Evolutionary conservation across 2,797 vertebrate species (phyloP).

Genomic region (Artibeus jamaicensis): DNA sequence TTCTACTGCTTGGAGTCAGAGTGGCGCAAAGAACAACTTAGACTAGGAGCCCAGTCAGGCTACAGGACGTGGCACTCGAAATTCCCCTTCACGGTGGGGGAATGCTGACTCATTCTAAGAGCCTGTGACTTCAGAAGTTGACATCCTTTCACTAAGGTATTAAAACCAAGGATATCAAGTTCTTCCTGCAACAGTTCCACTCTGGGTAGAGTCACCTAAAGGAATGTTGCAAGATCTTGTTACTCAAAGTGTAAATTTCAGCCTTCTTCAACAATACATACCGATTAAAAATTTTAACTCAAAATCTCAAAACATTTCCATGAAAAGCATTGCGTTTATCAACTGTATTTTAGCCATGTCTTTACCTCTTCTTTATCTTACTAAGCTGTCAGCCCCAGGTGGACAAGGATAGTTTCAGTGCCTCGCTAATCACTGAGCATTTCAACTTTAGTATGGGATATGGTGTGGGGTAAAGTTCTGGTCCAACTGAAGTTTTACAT

Average conservation of each 20-base stretch:
- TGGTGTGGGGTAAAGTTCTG: neutral
- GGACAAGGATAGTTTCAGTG: neutral
- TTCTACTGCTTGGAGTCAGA: neutral
- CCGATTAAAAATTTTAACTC: neutral
- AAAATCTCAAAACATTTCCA: constrained; percentile 34
- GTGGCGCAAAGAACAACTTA: neutral
- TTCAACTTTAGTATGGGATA: neutral
- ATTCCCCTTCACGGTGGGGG: neutral
- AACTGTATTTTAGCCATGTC: neutral
- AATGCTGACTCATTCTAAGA: neutral
- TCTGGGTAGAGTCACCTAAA: neutral
- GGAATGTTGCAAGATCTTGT: neutral
- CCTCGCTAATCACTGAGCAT: neutral
- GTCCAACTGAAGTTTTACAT: neutral
- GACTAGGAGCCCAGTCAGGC: neutral
- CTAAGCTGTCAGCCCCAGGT: neutral
- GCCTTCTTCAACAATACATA: neutral
- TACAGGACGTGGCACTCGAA: neutral
- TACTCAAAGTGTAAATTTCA: neutral
- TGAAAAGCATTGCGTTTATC: neutral
- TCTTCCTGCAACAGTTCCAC: neutral
- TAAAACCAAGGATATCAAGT: neutral
- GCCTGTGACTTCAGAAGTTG: neutral
- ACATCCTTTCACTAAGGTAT: neutral
- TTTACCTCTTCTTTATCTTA: neutral